Base-by-base conservation (phyloP, 1,140 invertebrate genomes). In the Pogonomyrmex californicus region DNA sequence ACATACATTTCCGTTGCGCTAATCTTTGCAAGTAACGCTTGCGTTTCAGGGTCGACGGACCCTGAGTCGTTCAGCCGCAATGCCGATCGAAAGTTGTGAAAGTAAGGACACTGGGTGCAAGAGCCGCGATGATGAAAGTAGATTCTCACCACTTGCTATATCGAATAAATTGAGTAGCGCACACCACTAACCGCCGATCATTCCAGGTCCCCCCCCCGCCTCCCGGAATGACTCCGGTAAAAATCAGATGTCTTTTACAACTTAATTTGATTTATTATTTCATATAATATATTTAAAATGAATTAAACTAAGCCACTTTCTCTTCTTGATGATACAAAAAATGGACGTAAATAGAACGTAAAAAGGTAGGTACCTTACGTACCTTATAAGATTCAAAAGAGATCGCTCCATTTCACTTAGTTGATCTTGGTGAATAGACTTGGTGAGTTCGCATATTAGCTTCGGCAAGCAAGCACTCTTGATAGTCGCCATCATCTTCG, bases 381-480 rank as follows among this genome's bases (percentile, higher is more conserved):
- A 97, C 97, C 97, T 97, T 87, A 98, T 97, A 78, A 98, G 93
- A 90, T 96, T 95, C 10, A 98, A 95, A 30, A 98, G 93, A 63
- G 97, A 96, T 88, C 96, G 96, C 92, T 98, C 97, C 91, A 97
- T 97, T 87, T 97, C 97, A 38, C 96, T 97, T n/a, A 98, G 93
- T 86, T 96, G 96, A 90, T 96, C 96, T 92, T 96, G 96, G 92
- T 97, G 94, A 62, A 96, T 95, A 82, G 97, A 95, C 82, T 97
- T 96, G 91, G 97, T 97, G 92, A 98, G 92, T 94, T 98, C 97
- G 91, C 97, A 98, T 41, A 98, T 97, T 89, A 98, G 95, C 95
- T 98, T 98, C 1, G 97, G 97, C 77, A 98, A 94, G 94, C 97
- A 98, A 6, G 96, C 95, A 56, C 94, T 96, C 93, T 96, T 96